These are phyloP conservation scores for Petrocephalus microphthalmus DNA, from an alignment of 2,113 vertebrate genomes.

Conservation along the genomic window DNA sequence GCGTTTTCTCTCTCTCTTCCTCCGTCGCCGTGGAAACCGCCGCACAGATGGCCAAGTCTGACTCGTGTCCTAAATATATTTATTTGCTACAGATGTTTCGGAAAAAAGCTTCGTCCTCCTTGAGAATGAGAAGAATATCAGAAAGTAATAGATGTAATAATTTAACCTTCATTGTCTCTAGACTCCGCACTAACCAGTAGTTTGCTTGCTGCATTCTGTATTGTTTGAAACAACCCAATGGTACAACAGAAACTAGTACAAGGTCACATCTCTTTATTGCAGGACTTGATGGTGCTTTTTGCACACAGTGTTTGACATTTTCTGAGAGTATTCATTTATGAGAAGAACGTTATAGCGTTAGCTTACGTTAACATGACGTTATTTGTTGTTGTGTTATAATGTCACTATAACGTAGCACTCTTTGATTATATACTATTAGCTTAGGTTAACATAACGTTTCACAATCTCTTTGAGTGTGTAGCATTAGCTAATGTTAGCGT, in stretches of 20 bases:
- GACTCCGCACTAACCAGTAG: conserved; percentile 31
- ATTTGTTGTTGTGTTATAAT: background rate
- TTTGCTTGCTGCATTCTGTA: conserved; percentile 36
- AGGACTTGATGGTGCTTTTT: background rate
- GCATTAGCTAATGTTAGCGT: background rate
- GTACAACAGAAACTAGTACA: background rate
- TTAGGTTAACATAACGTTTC: background rate
- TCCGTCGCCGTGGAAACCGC: conserved; percentile 25
- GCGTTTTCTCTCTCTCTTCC: conserved; percentile 22
- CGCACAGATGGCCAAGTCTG: conserved; percentile 28
- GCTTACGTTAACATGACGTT: background rate
- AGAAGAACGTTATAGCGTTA: background rate
- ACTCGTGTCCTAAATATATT: conserved; percentile 37
- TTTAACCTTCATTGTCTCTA: conserved; percentile 45
- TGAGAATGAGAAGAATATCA: conserved; percentile 69
- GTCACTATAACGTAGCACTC: background rate
- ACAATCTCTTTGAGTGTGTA: background rate
- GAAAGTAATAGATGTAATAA: conserved; percentile 64
- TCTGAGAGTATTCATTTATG: background rate
- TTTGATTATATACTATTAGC: background rate
- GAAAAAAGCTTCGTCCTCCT: conserved; percentile 68
- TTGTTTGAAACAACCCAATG: conserved; percentile 44
- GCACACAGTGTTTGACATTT: background rate
- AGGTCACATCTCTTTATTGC: background rate
- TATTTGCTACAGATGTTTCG: conserved; percentile 67